Evolutionary conservation across 2,797 vertebrate species (phyloP), one percentile per base, ranked within the genome.

Genomic region (Bradypodion pumilum): DNA sequence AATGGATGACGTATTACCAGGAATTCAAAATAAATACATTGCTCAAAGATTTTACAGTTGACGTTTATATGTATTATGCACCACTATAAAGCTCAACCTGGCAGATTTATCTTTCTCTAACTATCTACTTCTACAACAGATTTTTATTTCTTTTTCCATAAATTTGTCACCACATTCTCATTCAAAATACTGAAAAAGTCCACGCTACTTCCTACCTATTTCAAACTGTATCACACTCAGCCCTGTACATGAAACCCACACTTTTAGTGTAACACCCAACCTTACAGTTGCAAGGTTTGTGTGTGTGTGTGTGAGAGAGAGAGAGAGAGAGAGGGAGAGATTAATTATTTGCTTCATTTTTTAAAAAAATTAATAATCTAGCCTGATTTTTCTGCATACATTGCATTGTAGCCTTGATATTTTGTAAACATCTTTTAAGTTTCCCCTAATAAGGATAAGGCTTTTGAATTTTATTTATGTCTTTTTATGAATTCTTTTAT

Each of bases 381-480:
- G 1, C 0, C 0, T 60, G 69, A 83, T 62, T 65, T 86, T 81
- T 74, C 84, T 74, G 65, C 27, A 74, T 69, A 69, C 1, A 3
- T 66, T 15, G 29, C 56, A 40, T 37, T 69, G 32, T 70, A 46
- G 29, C 40, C 29, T 42, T 69, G 49, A 68, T 13, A 49, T 3
- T 40, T 65, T 72, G n/a, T 85, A 74, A 63, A 69, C 1, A 49
- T n/a, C 19, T 35, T 8, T 75, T 56, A 78, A 27, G 0, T 78
- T 75, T 91, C 75, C 0, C 56, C 65, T 6, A 42, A n/a, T 78
- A 77, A 66, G 40, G 15, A 69, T 62, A 82, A 69, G 63, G 27
- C 9, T 65, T 10, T 13, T 87, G 52, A 35, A 40, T 81, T 81
- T 77, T 40, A 79, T 81, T 80, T 66, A 7, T 9, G 8, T 74